Percentiles rank a stretch among this genome's conserved stretches.
Conservation (phyloP, 1,140 invertebrate species). For the Eumaeus atala region DNA sequence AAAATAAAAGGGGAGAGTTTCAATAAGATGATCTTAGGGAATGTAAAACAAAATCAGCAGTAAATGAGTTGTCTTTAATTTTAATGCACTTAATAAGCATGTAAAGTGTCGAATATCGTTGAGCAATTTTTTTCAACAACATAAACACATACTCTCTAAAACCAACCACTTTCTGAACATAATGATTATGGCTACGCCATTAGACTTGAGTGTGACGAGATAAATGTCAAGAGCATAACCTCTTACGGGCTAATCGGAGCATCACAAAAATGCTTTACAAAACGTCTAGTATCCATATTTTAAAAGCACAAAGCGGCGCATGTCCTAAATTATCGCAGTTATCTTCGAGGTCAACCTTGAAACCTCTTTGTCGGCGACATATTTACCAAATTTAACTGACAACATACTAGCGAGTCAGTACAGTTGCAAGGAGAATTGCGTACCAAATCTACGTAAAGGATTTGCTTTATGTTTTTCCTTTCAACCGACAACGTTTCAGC, state of each 20-base stretch:
- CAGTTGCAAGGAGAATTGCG: slow-evolving; percentile 3
- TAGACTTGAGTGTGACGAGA: slow-evolving; percentile 15
- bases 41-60: too few species aligned
- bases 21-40: too few species aligned
- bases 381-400: slow-evolving; percentile 45
- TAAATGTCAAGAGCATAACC: slow-evolving; percentile 19
- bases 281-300: slow-evolving; percentile 30
- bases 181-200: neutral
- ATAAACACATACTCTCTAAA: too few species aligned
- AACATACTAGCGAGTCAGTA: slow-evolving; percentile 23
- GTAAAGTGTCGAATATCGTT: too few species aligned
- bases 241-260: slow-evolving; percentile 21
- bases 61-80: too few species aligned
- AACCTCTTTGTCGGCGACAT: slow-evolving; percentile 52
- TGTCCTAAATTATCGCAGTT: slow-evolving; percentile 57
- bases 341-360: slow-evolving; percentile 66
- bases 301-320: slow-evolving; percentile 31
- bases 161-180: too few species aligned
- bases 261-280: slow-evolving; percentile 17
- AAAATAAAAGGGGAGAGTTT: too few species aligned
- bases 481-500: too few species aligned
- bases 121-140: too few species aligned
- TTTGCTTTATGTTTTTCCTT: too few species aligned
- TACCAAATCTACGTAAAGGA: neutral
- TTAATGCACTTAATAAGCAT: too few species aligned